phyloP scores from a whole-genome alignment of 2,888 invertebrate genomes.

The Melipona bicolor region DNA sequence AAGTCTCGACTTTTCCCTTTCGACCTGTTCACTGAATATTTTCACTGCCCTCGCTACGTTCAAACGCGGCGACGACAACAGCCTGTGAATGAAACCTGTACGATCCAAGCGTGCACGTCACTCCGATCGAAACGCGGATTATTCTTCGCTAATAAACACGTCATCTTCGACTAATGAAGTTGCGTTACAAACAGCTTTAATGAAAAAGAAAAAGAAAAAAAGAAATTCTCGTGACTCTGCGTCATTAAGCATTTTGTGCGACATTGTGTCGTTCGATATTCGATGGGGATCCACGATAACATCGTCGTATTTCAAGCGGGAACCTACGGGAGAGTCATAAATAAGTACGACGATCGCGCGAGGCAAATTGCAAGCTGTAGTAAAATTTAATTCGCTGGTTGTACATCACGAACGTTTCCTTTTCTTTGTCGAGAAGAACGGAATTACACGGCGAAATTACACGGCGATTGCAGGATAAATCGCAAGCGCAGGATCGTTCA shows the following conservation, averaged over 20 bases:
- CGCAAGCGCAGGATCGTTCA: too few relatives aligned
- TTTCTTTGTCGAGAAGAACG: neutral
- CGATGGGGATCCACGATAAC: neutral
- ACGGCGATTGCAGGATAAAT: neutral
- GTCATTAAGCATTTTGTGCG: neutral
- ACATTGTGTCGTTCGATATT: neutral
- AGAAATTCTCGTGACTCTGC: neutral
- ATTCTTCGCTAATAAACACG: too few relatives aligned
- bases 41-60: neutral
- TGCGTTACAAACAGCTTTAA: too few relatives aligned
- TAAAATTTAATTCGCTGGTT: conserved; percentile 2
- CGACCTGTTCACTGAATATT: conserved; percentile 38
- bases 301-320: conserved; percentile 11
- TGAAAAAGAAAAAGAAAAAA: neutral
- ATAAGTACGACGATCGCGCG: neutral
- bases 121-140: too few relatives aligned
- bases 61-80: conserved; percentile 4
- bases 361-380: conserved; percentile 4
- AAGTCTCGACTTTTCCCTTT: conserved; percentile 35
- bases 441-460: neutral
- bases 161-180: too few relatives aligned
- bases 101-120: neutral
- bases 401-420: neutral
- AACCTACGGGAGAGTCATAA: neutral
- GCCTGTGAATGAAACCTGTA: neutral